Evolutionary conservation across 2,797 vertebrate genomes (phyloP).

Genomic region (Otus scops): DNA sequence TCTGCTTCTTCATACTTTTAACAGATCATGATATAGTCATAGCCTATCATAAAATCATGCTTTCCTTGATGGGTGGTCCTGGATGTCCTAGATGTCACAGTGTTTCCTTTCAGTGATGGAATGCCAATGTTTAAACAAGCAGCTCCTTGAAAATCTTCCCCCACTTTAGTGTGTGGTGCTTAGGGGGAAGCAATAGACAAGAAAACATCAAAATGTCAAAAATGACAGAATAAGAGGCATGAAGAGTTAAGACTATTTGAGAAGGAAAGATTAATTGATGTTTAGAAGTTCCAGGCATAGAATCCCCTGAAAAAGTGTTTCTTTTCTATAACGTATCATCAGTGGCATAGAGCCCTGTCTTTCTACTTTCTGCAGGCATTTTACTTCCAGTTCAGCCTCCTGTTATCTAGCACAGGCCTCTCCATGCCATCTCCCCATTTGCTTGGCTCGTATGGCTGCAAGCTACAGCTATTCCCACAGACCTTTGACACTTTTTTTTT

Average conservation of each 20-base stretch:
- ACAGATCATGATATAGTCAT: background rate
- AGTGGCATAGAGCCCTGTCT: background rate
- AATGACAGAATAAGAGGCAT: background rate
- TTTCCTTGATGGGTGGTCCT: background rate
- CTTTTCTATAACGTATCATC: background rate
- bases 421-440: background rate
- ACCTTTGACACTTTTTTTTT: background rate
- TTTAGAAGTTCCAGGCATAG: background rate
- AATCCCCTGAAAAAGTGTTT: background rate
- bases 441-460: background rate
- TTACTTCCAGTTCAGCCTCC: background rate
- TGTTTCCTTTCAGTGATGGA: background rate
- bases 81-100: background rate
- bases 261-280: background rate
- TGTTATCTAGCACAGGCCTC: background rate
- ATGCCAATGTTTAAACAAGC: background rate
- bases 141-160: background rate
- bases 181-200: background rate
- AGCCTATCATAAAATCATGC: background rate
- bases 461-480: background rate
- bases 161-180: background rate
- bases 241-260: background rate
- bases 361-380: background rate
- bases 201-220: background rate
- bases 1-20: background rate